Conservation (phyloP, 2,888 invertebrate genomes). For the Nomada flava region DNA sequence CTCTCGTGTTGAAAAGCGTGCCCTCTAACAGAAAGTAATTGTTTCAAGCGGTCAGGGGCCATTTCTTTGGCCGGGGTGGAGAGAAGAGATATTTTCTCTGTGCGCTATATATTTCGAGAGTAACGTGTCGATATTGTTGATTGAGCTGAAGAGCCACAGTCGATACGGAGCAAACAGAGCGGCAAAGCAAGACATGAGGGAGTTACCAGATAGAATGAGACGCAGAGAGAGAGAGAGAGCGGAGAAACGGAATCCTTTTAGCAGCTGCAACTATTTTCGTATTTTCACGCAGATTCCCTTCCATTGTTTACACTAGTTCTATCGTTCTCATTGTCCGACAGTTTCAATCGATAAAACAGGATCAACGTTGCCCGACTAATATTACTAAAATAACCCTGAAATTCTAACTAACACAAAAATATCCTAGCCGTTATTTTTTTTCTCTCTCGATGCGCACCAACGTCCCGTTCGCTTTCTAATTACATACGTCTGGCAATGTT, state of each 20-base stretch:
- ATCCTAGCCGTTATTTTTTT: not conserved
- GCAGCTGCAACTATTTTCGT: slow-evolving; percentile 49
- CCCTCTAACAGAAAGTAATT: slow-evolving; percentile 40
- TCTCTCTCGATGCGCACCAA: not conserved
- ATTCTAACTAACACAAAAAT: not conserved
- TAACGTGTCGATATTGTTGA: slow-evolving; percentile 54
- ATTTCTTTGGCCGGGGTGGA: slow-evolving; percentile 42
- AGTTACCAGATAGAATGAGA: slow-evolving; percentile 1
- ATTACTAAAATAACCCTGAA: not conserved
- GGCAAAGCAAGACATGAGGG: slow-evolving; percentile 46
- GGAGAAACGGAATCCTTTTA: slow-evolving; percentile 45
- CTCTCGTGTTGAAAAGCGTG: slow-evolving; percentile 30
- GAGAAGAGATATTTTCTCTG: slow-evolving; percentile 44
- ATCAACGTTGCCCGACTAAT: not conserved
- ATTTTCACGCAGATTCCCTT: slow-evolving; percentile 45
- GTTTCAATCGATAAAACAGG: not conserved
- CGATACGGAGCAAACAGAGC: slow-evolving; percentile 58
- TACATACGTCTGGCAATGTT: not conserved
- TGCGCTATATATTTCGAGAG: slow-evolving; percentile 40
- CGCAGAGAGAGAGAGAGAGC: no score
- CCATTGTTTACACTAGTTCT: slow-evolving; percentile 24
- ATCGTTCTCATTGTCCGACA: not conserved
- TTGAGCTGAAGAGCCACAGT: slow-evolving; percentile 49
- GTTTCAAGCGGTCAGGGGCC: slow-evolving; percentile 43
- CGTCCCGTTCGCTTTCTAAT: slow-evolving; percentile 1